Evolutionary conservation across 2,888 invertebrate species (phyloP), one percentile per base, ranked within the genome.

Genomic region (Scaptodrosophila latifasciaeformis): DNA sequence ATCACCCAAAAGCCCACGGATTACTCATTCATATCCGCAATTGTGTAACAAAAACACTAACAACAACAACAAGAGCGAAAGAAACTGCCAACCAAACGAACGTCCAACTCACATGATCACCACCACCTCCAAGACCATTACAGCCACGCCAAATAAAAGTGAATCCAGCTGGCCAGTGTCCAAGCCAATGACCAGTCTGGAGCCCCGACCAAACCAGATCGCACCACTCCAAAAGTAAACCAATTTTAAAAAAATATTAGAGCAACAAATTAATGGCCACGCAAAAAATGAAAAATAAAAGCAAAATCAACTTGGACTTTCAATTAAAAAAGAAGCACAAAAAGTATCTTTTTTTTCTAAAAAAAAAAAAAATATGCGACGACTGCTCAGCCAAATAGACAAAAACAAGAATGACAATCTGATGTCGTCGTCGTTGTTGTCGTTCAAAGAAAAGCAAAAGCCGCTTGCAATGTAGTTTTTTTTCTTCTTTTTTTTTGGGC

Each of bases 11-110:
- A 66, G 72, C 79, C 75, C 79, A 76, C 79, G 75, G 76, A 76
- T 76, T 78, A 76, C 76, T 76, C 75, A 76, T 76, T 78, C 75
- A 76, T 70, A 76, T 78, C 75, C 75, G 79, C 72, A 76, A 72
- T 76, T 78, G 76, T 78, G 79, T 65, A 76, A 76, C 67, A 4
- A 34, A 24, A 31, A 13, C 18, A 18, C 31, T 17, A 12, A 34
- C 19, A 15, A 48, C 46, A 56, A 15, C 10, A 19, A 43, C 7
- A 24, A 2, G 40, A 59, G 48, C 27, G 19, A 43, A 15, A 45
- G 29, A 44, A 24, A 44, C 44, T 27, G 44, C 17, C n/a, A 43
- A n/a, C n/a, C 12, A 43, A 12, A 29, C 17, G 29, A 17, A 29
- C 44, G 30, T 29, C 10, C 44, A 44, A 17, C 15, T n/a, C n/a